Conservation (phyloP, 1,140 invertebrate genomes). For the Teleogryllus occipitalis region DNA sequence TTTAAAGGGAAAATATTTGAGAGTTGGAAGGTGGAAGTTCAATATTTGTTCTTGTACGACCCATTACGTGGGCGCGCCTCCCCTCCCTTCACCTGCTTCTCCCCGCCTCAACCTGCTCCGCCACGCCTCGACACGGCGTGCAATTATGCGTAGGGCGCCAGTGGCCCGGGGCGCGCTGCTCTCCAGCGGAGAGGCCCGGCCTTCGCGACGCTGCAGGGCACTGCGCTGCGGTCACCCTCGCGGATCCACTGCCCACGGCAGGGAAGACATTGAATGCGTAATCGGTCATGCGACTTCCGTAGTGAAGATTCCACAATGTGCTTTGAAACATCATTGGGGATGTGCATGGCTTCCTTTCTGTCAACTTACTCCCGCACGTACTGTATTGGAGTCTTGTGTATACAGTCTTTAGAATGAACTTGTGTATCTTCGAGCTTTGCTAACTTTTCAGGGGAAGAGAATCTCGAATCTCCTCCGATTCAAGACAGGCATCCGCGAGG, state of each 20-base stretch:
- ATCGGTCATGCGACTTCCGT: not conserved
- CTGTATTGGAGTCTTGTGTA: not conserved
- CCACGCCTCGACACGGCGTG: not conserved
- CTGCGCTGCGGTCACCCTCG: not conserved
- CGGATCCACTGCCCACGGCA: not conserved
- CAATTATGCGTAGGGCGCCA: not conserved
- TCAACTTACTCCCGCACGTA: not conserved
- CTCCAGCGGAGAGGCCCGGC: not conserved
- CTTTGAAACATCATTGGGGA: not conserved
- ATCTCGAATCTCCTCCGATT: not conserved
- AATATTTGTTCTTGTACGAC: not conserved
- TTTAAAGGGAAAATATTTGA: conserved; percentile 6
- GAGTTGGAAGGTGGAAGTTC: not conserved
- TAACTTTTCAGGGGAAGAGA: not conserved
- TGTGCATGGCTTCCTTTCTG: not conserved
- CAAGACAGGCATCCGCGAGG: not conserved
- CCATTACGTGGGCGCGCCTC: not conserved
- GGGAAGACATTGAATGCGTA: not conserved
- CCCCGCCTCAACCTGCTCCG: not conserved
- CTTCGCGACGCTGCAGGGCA: no score
- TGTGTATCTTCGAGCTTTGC: not conserved
- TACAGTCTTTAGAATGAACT: not conserved
- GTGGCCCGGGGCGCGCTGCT: not conserved
- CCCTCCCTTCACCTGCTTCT: not conserved
- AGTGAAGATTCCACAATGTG: not conserved